A percentile compares a stretch with the other conserved stretches of the same genome.
Conservation (phyloP, 2,113 vertebrate genomes). For the Neotoma lepida region DNA sequence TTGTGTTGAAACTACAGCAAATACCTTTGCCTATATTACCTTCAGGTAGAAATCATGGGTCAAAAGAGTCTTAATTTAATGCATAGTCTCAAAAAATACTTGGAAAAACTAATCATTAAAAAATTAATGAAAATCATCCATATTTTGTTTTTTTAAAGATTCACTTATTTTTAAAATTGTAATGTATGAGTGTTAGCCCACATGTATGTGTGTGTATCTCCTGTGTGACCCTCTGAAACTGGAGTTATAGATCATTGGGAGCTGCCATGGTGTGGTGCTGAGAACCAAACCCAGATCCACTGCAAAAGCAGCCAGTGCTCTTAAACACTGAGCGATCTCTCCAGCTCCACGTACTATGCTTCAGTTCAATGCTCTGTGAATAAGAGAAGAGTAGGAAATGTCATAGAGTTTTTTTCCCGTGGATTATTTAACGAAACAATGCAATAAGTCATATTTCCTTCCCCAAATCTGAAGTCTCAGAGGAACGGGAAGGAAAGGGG, state of each 20-base stretch:
- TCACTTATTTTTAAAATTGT: background rate
- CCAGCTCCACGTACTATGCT: background rate
- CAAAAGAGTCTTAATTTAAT: background rate
- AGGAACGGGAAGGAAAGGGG: background rate
- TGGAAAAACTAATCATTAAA: background rate
- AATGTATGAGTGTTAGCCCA: background rate
- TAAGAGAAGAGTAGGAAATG: slow-evolving; percentile 28
- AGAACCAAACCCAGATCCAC: background rate
- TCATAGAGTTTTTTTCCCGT: background rate
- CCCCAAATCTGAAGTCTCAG: background rate
- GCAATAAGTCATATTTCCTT: slow-evolving; percentile 37
- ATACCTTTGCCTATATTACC: background rate
- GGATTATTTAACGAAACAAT: slow-evolving; percentile 60
- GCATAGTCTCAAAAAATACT: background rate
- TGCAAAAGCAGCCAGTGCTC: background rate
- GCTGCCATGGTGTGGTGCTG: background rate
- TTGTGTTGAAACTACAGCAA: background rate
- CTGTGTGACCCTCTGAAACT: no score
- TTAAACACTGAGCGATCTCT: no score
- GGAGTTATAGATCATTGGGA: background rate
- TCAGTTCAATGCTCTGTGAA: background rate
- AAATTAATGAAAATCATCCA: background rate
- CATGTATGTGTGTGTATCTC: no score
- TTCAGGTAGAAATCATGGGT: background rate
- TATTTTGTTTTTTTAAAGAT: background rate